These are phyloP conservation scores for Amphiprion clarkii DNA, from an alignment of 2,797 vertebrate genomes.

Conservation along the genomic window DNA sequence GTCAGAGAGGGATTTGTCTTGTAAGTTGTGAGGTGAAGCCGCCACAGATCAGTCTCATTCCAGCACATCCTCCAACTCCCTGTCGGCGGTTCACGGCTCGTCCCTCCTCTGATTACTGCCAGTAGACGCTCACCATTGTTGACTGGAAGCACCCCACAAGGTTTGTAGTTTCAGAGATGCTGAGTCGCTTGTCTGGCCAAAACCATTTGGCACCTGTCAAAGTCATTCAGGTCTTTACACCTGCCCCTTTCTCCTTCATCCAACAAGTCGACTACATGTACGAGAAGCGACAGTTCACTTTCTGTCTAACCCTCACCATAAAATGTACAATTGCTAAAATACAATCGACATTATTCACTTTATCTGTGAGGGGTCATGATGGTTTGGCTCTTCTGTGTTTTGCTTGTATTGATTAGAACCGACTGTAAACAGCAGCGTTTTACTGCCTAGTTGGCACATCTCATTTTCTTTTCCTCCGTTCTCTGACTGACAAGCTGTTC, in stretches of 20 bases:
- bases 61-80: not conserved
- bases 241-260: not conserved
- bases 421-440: not conserved
- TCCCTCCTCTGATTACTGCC: too few species aligned
- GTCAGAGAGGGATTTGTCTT: too few species aligned
- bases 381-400: not conserved
- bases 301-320: not conserved
- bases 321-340: not conserved
- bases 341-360: not conserved
- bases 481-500: constrained; percentile 58
- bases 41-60: not conserved
- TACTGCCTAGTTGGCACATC: not conserved
- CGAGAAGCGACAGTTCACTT: not conserved
- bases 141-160: too few species aligned
- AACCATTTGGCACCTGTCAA: too few species aligned
- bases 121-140: too few species aligned
- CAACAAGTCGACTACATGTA: not conserved
- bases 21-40: not conserved
- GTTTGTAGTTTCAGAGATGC: too few species aligned
- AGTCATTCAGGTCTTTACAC: too few species aligned
- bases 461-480: constrained; percentile 43
- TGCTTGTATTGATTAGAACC: not conserved
- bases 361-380: not conserved
- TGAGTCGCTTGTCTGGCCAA: too few species aligned
- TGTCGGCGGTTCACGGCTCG: not conserved